A percentile compares a stretch with the other conserved stretches of the same genome.
Conservation (phyloP, 2,888 invertebrate species). For the Melanchra persicariae region DNA sequence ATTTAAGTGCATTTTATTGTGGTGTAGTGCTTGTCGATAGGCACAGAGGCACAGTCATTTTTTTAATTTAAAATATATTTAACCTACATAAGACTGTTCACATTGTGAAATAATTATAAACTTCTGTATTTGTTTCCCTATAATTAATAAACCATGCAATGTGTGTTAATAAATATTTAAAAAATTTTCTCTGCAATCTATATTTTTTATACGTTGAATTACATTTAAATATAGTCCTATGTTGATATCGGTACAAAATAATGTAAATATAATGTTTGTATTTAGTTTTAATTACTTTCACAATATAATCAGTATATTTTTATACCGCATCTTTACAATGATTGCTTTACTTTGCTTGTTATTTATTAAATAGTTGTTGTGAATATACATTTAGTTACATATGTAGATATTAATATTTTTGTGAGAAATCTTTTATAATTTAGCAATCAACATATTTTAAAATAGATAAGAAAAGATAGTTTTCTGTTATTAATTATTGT, state of each 20-base stretch:
- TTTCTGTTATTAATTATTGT: too few relatives aligned
- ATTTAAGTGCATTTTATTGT: slow-evolving; percentile 79
- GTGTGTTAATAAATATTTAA: neutral
- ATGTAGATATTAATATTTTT: slow-evolving; percentile 25
- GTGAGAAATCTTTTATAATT: slow-evolving; percentile 39
- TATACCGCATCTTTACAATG: slow-evolving; percentile 82
- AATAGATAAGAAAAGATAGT: too few relatives aligned
- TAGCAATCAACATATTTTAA: neutral
- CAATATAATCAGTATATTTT: slow-evolving; percentile 62
- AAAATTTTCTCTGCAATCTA: neutral
- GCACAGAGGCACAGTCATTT: slow-evolving; percentile 88
- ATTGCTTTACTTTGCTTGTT: slow-evolving; percentile 69
- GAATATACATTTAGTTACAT: slow-evolving; percentile 36
- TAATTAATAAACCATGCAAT: neutral
- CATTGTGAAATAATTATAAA: slow-evolving; percentile 60
- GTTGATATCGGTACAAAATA: neutral
- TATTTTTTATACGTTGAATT: neutral
- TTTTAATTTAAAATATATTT: slow-evolving; percentile 69
- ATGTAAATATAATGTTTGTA: neutral
- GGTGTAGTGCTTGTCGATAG: slow-evolving; percentile 85
- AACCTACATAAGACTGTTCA: slow-evolving; percentile 67
- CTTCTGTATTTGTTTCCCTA: neutral
- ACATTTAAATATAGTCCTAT: slow-evolving; percentile 53
- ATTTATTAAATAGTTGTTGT: slow-evolving; percentile 47
- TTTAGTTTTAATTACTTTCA: slow-evolving; percentile 60